phyloP scores from a whole-genome alignment of 2,113 vertebrate genomes.

The Glaucidium brasilianum region DNA sequence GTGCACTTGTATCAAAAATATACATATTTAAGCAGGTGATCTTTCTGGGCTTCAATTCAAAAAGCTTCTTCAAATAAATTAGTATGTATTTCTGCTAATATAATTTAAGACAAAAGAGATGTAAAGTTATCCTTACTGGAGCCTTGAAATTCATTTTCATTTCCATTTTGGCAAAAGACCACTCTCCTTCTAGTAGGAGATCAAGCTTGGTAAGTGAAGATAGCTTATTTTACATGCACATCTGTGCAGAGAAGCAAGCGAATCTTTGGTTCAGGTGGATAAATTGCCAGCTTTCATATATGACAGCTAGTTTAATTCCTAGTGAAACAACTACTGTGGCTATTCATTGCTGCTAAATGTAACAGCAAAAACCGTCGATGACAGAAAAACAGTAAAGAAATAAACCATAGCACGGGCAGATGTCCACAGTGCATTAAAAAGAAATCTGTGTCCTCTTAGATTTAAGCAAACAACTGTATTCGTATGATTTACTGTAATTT shows the following conservation, averaged over 20 bases:
- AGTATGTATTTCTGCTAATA: not conserved
- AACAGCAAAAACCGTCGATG: not conserved
- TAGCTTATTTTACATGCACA: not conserved
- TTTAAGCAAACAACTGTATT: conserved; percentile 22
- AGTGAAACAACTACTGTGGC: conserved; percentile 21
- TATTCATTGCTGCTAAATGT: not conserved
- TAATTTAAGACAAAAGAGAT: not conserved
- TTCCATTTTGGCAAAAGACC: conserved; percentile 3
- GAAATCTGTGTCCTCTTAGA: not conserved
- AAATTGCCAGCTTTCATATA: conserved; percentile 32
- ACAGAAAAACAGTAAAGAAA: not conserved
- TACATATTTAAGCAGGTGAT: not conserved
- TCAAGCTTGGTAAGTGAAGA: not conserved
- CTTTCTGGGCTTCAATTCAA: conserved; percentile 23
- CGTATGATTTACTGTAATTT: not conserved
- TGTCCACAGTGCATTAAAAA: not conserved
- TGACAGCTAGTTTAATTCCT: conserved; percentile 48
- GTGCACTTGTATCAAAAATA: not conserved
- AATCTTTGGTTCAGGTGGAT: not conserved
- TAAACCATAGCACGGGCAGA: not conserved
- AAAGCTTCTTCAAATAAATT: not conserved
- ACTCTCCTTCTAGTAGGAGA: not conserved
- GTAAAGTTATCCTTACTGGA: not conserved
- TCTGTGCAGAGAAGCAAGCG: not conserved
- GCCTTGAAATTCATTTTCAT: not conserved